Percentiles rank a stretch among this genome's conserved stretches.
These are phyloP conservation scores for Mola mola DNA, from an alignment of 2,113 vertebrate species.

Conservation along the genomic window DNA sequence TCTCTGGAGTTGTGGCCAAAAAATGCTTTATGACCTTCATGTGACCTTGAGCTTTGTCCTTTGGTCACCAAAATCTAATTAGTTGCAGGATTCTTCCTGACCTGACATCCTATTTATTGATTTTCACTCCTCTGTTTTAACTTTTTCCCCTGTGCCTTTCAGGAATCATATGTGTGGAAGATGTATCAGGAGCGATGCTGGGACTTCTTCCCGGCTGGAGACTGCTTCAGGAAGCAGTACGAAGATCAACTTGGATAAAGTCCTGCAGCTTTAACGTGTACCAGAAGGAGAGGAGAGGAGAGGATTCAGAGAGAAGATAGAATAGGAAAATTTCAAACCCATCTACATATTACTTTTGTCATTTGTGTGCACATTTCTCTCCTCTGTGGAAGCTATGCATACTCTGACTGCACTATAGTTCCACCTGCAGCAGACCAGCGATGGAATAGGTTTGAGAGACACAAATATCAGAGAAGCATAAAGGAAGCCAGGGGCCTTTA, in stretches of 20 bases:
- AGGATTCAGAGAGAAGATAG: neutral
- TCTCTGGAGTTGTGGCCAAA: too few relatives aligned
- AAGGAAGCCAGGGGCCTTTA: slow-evolving; percentile 31
- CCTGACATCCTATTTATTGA: neutral
- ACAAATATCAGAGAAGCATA: slow-evolving; percentile 1
- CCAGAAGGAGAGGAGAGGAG: slow-evolving; percentile 5
- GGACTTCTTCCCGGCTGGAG: slow-evolving; percentile 94
- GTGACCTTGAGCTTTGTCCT: too few relatives aligned
- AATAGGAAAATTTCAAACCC: slow-evolving; percentile 19
- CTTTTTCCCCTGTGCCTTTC: neutral
- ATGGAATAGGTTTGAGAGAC: slow-evolving; percentile 16
- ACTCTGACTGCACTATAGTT: slow-evolving; percentile 48
- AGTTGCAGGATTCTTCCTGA: too few relatives aligned
- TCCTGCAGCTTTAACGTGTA: neutral
- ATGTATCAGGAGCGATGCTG: slow-evolving; percentile 93
- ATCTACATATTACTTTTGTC: slow-evolving; percentile 49
- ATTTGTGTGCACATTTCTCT: slow-evolving; percentile 48
- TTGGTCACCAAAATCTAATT: too few relatives aligned
- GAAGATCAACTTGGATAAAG: slow-evolving; percentile 91
- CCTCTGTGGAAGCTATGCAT: slow-evolving; percentile 68
- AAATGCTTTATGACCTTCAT: too few relatives aligned
- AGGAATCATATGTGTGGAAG: slow-evolving; percentile 97
- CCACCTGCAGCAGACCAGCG: slow-evolving; percentile 43
- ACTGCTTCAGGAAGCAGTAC: slow-evolving; percentile 95
- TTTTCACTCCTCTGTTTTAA: too few relatives aligned